Base-by-base conservation (phyloP, 2,888 invertebrate genomes). In the Anticlea derivata region DNA sequence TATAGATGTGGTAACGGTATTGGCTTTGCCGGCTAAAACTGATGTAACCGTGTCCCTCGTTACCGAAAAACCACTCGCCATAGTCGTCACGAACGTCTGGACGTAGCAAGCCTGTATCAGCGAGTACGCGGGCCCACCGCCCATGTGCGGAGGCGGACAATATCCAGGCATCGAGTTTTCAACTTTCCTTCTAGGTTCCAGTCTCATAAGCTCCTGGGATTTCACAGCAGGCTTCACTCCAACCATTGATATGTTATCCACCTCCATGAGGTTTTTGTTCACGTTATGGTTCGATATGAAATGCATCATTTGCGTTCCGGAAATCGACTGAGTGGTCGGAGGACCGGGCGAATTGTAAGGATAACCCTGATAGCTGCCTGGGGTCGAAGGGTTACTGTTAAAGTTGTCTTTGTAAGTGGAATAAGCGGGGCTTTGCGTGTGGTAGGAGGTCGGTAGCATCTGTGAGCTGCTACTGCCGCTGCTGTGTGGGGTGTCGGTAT, bases 11-110 rank as follows among this genome's bases (percentile, higher is more conserved):
- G 96, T 95, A 0, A 94, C 94, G 0, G 95, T 96, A 63, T 94
- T 94, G 0, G 95, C 93, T 74, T 94, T 92, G 1, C 95, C 95
- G 1, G 95, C 95, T 54, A 95, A 78, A 1, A 96, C 96, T 0
- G 94, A 95, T 0, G 96, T 96, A 11, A 96, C 95, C 0, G 96
- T 96, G 72, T 96, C 96, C 61, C 96, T 93, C 24, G 95, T 95
- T 1, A 94, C 94, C 0, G 95, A 95, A 72, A 95, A 93, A 5
- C 95, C 94, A 70, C 95, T 94, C 0, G 95, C 95, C 80, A 91
- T 89, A 0, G 89, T 91, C 1, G 86, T 86, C 0, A 91, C 85
- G 58, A 78, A 82, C 0, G 86, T 83, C 60, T 90, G 91, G 1
- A 88, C 80, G 47, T 89, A 88, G 63, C 86, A 86, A 1, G 89